Conservation (phyloP, 2,797 vertebrate species). For the Pristis pectinata region DNA sequence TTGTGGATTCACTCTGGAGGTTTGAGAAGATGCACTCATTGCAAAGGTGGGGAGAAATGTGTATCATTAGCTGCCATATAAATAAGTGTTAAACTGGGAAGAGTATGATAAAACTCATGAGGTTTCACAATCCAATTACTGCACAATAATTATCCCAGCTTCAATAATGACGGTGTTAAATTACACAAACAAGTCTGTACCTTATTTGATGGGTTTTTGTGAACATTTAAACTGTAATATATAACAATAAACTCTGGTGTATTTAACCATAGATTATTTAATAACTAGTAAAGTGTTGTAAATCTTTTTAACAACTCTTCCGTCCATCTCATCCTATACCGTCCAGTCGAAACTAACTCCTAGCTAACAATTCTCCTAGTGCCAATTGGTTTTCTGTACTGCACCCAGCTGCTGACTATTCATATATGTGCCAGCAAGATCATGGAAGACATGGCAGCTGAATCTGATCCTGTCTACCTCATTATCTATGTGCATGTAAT, state of each 20-base stretch:
- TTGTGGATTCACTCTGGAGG: background rate
- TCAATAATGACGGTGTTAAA: background rate
- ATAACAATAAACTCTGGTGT: background rate
- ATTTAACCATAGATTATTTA: background rate
- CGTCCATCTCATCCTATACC: background rate
- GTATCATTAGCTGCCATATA: background rate
- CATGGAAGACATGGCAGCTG: too few species aligned
- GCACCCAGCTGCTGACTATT: background rate
- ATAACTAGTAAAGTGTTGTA: background rate
- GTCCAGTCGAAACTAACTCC: background rate
- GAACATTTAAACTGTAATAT: background rate
- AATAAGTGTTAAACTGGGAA: background rate
- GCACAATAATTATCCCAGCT: background rate
- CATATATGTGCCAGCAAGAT: too few species aligned
- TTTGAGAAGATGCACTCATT: background rate
- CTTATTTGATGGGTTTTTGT: background rate
- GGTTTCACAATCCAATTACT: too few species aligned
- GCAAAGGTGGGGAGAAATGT: background rate
- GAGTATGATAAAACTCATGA: background rate
- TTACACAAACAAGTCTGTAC: background rate
- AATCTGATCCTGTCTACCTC: background rate
- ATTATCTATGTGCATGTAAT: background rate
- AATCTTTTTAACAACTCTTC: background rate
- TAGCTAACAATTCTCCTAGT: background rate
- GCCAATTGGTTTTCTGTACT: background rate